Evolutionary conservation across 2,888 invertebrate genomes (phyloP).

Genomic region (Anagyrus pseudococci): DNA sequence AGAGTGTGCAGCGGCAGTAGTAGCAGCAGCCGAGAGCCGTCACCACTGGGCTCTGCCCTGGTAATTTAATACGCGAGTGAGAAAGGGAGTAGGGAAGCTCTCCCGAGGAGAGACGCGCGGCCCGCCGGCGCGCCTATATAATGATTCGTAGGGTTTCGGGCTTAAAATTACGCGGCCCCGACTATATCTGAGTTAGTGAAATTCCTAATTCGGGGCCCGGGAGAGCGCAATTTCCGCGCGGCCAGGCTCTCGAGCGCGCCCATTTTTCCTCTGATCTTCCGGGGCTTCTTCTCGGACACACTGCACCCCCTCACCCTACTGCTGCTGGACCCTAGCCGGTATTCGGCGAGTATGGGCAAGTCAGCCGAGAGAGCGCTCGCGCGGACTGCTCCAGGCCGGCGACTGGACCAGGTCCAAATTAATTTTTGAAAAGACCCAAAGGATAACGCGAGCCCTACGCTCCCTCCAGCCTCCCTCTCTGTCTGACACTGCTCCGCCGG

Average conservation of each 20-base stretch:
- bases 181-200: constrained; percentile 59
- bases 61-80: constrained; percentile 58
- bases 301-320: constrained; percentile 25
- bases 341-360: constrained; percentile 9
- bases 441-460: constrained; percentile 43
- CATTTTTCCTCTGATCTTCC: constrained; percentile 61
- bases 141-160: constrained; percentile 61
- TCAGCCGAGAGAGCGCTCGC: too few relatives aligned
- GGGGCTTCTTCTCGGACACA: constrained; percentile 58
- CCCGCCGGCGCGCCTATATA: constrained; percentile 38
- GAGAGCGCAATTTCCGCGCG: constrained; percentile 40
- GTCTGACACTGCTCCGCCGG: too few relatives aligned
- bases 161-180: constrained; percentile 62
- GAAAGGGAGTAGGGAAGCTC: too few relatives aligned
- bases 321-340: neutral
- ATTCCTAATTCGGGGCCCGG: constrained; percentile 59
- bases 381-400: too few relatives aligned
- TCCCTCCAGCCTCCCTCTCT: neutral
- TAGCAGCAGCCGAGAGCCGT: too few relatives aligned
- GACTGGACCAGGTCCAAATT: constrained; percentile 60
- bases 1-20: neutral
- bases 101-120: constrained; percentile 1
- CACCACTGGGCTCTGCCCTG: too few relatives aligned
- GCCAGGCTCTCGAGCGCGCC: constrained; percentile 46
- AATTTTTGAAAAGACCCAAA: constrained; percentile 54